Conservation (phyloP, 1,140 invertebrate genomes). For the Microplitis mediator region DNA sequence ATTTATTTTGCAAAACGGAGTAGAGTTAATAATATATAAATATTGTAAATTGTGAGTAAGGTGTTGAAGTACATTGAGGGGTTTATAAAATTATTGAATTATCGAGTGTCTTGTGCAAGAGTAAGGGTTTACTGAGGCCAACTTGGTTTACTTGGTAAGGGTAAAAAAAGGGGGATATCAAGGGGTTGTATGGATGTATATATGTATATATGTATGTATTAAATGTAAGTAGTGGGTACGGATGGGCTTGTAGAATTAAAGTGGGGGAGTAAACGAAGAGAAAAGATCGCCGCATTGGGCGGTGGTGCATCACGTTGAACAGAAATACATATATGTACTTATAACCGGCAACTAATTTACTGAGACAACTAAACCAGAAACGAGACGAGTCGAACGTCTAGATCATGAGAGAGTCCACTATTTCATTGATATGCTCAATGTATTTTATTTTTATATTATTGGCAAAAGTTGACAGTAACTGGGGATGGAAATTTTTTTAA, state of each 20-base stretch:
- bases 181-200: background rate
- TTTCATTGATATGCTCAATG: too few relatives aligned
- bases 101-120: slow-evolving; percentile 16
- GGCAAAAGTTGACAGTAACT: too few relatives aligned
- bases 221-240: background rate
- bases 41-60: background rate
- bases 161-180: background rate
- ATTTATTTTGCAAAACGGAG: too few relatives aligned
- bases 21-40: too few relatives aligned
- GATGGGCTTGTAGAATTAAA: background rate
- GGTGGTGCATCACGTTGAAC: slow-evolving; percentile 33
- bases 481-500: too few relatives aligned
- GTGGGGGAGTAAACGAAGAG: slow-evolving; percentile 6
- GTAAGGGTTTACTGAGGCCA: background rate
- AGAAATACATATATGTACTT: background rate
- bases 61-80: background rate
- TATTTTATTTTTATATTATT: too few relatives aligned
- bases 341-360: background rate
- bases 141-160: background rate
- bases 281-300: slow-evolving; percentile 37
- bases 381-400: background rate
- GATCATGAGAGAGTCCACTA: background rate
- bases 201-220: background rate
- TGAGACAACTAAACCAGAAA: too few relatives aligned
- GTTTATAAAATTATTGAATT: slow-evolving; percentile 35